phyloP scores from a whole-genome alignment of 2,113 vertebrate genomes.

The Lasiurus borealis region DNA sequence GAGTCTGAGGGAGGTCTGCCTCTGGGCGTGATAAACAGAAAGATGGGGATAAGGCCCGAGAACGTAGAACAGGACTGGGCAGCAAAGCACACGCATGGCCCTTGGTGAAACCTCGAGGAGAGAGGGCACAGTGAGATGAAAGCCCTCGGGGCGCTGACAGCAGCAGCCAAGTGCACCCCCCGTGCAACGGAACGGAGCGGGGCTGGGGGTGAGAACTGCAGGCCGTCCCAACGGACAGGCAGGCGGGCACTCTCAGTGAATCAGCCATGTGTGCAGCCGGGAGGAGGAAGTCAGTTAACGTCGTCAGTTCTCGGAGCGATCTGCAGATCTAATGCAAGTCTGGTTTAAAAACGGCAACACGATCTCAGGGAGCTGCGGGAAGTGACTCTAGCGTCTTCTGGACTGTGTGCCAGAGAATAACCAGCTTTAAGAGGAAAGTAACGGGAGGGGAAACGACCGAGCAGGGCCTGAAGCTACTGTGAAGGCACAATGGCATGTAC shows the following conservation, averaged over 20 bases:
- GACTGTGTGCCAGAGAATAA: neutral
- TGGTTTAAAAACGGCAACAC: slow-evolving; percentile 28
- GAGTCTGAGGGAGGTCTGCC: neutral
- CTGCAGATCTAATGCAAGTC: slow-evolving; percentile 10
- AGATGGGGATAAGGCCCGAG: fast-evolving
- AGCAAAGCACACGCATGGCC: neutral
- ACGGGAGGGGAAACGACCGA: neutral
- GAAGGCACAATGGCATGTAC: neutral
- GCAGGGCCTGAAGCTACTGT: neutral
- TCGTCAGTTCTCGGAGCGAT: slow-evolving; percentile 27
- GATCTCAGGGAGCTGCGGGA: slow-evolving; percentile 1
- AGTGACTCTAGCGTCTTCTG: slow-evolving; percentile 40
- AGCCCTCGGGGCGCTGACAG: neutral
- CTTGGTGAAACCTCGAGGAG: neutral
- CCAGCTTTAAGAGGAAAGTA: slow-evolving; percentile 14
- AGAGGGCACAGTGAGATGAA: neutral
- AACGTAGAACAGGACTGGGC: neutral
- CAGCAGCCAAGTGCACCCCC: neutral
- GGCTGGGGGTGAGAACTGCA: neutral
- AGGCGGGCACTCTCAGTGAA: neutral
- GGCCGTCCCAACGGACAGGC: neutral
- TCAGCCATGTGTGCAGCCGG: neutral
- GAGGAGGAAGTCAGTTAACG: neutral
- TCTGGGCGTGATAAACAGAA: neutral
- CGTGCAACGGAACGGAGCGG: neutral